phyloP scores from a whole-genome alignment of 2,888 invertebrate genomes.

The Colostygia pectinataria region DNA sequence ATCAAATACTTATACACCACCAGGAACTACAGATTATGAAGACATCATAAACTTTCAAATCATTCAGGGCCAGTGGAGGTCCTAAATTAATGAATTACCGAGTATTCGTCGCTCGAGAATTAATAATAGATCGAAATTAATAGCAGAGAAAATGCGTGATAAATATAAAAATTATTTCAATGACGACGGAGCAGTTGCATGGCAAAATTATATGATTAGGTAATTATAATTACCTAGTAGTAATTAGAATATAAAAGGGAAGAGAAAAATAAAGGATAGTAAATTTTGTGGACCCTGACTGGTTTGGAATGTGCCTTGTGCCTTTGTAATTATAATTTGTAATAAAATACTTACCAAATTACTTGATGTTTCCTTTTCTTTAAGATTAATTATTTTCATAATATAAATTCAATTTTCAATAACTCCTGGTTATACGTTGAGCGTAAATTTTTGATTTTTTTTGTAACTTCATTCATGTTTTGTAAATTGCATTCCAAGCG shows the following conservation, averaged over 20 bases:
- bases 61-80: constrained; percentile 28
- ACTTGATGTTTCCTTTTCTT: too few species aligned
- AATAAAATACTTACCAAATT: too few species aligned
- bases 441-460: constrained; percentile 12
- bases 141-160: constrained; percentile 13
- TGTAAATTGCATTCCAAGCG: constrained; percentile 7
- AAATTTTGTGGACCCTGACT: constrained; percentile 11
- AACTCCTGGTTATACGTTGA: constrained; percentile 12
- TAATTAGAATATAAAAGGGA: constrained; percentile 8
- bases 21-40: constrained; percentile 17
- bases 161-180: constrained; percentile 21
- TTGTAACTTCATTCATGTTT: constrained; percentile 12
- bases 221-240: constrained; percentile 10
- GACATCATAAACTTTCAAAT: constrained; percentile 24
- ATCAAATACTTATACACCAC: constrained; percentile 14
- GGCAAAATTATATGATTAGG: constrained; percentile 12
- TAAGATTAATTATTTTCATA: too few species aligned
- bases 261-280: constrained; percentile 10
- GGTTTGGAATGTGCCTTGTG: constrained; percentile 15
- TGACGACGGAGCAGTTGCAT: constrained; percentile 9
- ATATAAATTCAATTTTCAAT: constrained; percentile 14
- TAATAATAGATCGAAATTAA: constrained; percentile 16
- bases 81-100: constrained; percentile 26
- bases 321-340: constrained; percentile 21
- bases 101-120: constrained; percentile 23